phyloP scores from a whole-genome alignment of 35 echinoderm and acorn worm species.

The Lytechinus variegatus region DNA sequence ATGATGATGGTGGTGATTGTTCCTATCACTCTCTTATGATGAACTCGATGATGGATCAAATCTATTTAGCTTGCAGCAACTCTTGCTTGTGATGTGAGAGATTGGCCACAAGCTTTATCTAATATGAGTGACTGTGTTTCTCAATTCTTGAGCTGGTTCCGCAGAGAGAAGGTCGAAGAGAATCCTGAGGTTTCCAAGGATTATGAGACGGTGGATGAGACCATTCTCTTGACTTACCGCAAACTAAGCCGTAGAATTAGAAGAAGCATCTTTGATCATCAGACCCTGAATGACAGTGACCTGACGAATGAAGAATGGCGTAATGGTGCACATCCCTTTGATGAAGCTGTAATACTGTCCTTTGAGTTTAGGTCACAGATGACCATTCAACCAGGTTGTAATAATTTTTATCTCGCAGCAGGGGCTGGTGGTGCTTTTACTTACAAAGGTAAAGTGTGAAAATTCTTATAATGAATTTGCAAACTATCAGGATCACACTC shows the following conservation, averaged over 20 bases:
- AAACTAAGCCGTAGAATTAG: not conserved
- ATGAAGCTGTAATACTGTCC: constrained; percentile 2
- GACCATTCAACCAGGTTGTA: constrained; percentile 5
- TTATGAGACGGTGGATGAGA: not conserved
- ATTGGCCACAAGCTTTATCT: not conserved
- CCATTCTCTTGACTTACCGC: not conserved
- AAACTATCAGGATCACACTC: no score
- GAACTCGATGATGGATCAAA: not conserved
- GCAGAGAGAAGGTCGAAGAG: not conserved
- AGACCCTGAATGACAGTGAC: not conserved
- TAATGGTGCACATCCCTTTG: not conserved
- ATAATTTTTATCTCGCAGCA: constrained; percentile 18
- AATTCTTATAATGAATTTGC: no score
- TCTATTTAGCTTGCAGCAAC: not conserved
- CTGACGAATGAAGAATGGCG: not conserved
- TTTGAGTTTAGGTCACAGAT: constrained; percentile 17
- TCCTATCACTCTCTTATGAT: not conserved
- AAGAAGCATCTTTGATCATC: not conserved
- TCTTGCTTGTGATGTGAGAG: not conserved
- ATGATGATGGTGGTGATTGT: not conserved
- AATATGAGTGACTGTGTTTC: not conserved
- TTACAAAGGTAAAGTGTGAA: constrained; percentile 16
- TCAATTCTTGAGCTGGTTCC: not conserved
- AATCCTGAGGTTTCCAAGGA: not conserved
- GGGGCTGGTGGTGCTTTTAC: constrained; percentile 12